phyloP scores from a whole-genome alignment of 2,113 vertebrate species.

The Cyphomyrus discorhynchus region DNA sequence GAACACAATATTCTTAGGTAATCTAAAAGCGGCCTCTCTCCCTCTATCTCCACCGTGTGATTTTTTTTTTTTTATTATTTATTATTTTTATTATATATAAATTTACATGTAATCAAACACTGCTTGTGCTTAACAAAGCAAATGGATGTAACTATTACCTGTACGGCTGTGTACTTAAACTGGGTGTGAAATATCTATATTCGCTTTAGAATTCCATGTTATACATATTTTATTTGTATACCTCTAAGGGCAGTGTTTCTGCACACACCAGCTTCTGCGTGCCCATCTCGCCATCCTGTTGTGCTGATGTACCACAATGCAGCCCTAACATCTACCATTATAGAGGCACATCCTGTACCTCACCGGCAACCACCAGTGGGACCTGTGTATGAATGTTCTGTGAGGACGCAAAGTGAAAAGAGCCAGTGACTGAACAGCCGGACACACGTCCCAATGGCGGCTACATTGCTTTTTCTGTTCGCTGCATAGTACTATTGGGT shows the following conservation, averaged over 20 bases:
- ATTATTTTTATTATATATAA: background rate
- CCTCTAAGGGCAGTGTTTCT: background rate
- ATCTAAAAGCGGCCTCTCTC: background rate
- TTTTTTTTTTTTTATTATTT: too few relatives aligned
- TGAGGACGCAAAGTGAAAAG: background rate
- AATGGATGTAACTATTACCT: background rate
- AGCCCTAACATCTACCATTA: background rate
- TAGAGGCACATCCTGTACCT: background rate
- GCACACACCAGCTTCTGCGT: background rate
- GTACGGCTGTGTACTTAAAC: background rate
- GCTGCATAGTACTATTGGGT: background rate
- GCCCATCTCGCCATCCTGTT: background rate
- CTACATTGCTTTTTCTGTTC: background rate
- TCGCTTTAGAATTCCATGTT: background rate
- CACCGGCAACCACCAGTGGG: slow-evolving; percentile 41
- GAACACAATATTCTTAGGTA: background rate
- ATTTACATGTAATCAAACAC: background rate
- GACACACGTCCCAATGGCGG: background rate
- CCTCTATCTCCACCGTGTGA: background rate
- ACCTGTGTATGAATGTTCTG: slow-evolving; percentile 31
- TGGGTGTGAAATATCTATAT: background rate
- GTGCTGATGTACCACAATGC: background rate
- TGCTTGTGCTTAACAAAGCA: background rate
- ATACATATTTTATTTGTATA: background rate
- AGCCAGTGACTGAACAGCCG: background rate